These are phyloP conservation scores for Scelioninae gen. 1 DNA, from an alignment of 2,888 invertebrate species.

Conservation along the genomic window DNA sequence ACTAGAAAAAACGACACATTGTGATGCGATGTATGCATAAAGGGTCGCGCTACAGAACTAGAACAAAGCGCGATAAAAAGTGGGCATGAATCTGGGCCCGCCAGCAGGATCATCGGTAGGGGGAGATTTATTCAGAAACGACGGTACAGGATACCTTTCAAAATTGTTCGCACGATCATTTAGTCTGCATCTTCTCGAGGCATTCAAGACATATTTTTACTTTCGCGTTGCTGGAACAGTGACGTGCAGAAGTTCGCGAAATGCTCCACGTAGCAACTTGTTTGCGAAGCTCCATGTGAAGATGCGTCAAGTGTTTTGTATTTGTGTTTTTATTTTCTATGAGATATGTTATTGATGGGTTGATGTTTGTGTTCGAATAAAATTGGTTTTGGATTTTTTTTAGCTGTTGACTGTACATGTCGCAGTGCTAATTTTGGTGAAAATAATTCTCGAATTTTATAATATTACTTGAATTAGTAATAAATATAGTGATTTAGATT, in stretches of 20 bases:
- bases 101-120: conserved; percentile 67
- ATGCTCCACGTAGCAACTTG: no score
- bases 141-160: conserved; percentile 74
- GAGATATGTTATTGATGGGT: no score
- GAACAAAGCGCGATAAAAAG: conserved; percentile 83
- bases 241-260: conserved; percentile 12
- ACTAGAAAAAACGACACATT: conserved; percentile 83
- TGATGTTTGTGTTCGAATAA: no score
- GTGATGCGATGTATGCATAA: conserved; percentile 79
- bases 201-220: conserved; percentile 74
- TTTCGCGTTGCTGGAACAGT: conserved; percentile 23
- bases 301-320: no score
- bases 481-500: no score
- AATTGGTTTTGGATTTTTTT: no score
- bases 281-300: no score
- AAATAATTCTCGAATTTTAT: no score
- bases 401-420: no score
- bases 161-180: conserved; percentile 76
- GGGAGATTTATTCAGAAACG: conserved; percentile 71
- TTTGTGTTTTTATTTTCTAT: no score
- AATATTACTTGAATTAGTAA: no score
- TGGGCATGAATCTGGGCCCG: conserved; percentile 77
- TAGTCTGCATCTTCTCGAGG: conserved; percentile 75
- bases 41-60: conserved; percentile 80
- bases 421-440: no score